phyloP scores from a whole-genome alignment of 2,888 invertebrate genomes.

The Drosophila putrida region DNA sequence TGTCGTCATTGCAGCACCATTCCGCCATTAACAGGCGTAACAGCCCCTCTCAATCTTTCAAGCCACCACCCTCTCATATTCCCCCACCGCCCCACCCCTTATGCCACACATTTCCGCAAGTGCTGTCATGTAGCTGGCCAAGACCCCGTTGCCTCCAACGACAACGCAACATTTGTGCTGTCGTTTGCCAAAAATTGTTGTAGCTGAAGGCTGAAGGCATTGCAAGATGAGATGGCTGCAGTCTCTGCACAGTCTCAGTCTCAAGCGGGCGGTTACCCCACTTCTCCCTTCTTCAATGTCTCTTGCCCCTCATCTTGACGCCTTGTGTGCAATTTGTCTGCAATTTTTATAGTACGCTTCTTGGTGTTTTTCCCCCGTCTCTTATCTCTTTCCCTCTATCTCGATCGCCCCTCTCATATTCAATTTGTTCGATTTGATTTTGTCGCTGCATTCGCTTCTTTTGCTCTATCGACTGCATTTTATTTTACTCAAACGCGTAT shows the following conservation, averaged over 20 bases:
- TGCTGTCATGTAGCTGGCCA: constrained; percentile 39
- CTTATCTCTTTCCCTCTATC: not conserved
- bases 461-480: constrained; percentile 62
- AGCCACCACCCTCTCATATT: not conserved
- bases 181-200: constrained; percentile 74
- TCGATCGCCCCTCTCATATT: constrained; percentile 57
- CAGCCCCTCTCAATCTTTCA: constrained; percentile 28
- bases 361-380: constrained; percentile 5
- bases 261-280: not conserved
- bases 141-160: constrained; percentile 30
- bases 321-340: constrained; percentile 79
- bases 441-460: constrained; percentile 51
- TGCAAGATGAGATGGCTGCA: constrained; percentile 28
- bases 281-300: too few species aligned
- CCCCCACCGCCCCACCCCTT: not conserved
- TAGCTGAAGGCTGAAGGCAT: constrained; percentile 52
- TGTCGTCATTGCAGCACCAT: constrained; percentile 70
- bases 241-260: not conserved
- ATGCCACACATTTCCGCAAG: not conserved
- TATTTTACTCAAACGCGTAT: constrained; percentile 71
- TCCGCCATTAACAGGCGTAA: constrained; percentile 40
- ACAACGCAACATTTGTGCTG: constrained; percentile 70
- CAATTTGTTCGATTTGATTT: constrained; percentile 78
- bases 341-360: constrained; percentile 65
- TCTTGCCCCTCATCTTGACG: constrained; percentile 48